Percentiles rank a stretch among this genome's conserved stretches.
These are phyloP conservation scores for Hoplodrina blanda DNA, from an alignment of 2,888 invertebrate species.

Conservation along the genomic window DNA sequence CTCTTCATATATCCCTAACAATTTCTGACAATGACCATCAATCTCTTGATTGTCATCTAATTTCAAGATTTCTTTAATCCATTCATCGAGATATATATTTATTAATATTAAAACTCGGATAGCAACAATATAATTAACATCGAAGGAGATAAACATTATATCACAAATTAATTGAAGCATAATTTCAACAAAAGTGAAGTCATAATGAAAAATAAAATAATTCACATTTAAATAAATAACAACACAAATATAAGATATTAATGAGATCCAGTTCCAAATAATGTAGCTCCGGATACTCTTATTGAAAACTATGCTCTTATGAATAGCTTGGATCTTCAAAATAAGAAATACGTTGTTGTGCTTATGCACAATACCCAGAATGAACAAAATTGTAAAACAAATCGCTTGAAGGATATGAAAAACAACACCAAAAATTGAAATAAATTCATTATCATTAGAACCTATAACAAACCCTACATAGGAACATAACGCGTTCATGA, in stretches of 20 bases:
- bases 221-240: neutral
- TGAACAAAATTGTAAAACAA: conserved; percentile 10
- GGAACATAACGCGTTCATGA: neutral
- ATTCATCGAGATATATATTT: conserved; percentile 18
- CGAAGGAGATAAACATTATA: neutral
- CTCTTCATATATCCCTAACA: conserved; percentile 21
- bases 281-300: conserved; percentile 5
- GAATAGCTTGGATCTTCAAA: conserved; percentile 18
- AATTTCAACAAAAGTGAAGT: neutral
- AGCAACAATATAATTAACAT: conserved; percentile 23
- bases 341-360: conserved; percentile 11
- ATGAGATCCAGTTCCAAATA: conserved; percentile 20
- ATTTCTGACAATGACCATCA: conserved; percentile 2
- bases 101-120: conserved; percentile 27
- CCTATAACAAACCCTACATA: neutral
- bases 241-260: neutral
- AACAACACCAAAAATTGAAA: neutral
- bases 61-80: neutral
- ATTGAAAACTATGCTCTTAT: neutral
- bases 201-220: neutral
- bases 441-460: neutral
- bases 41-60: neutral
- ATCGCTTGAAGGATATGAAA: neutral
- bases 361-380: neutral
- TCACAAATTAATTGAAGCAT: neutral